Base-by-base conservation (phyloP, 1,140 invertebrate species). In the Caenorhabditis tropicalis region DNA sequence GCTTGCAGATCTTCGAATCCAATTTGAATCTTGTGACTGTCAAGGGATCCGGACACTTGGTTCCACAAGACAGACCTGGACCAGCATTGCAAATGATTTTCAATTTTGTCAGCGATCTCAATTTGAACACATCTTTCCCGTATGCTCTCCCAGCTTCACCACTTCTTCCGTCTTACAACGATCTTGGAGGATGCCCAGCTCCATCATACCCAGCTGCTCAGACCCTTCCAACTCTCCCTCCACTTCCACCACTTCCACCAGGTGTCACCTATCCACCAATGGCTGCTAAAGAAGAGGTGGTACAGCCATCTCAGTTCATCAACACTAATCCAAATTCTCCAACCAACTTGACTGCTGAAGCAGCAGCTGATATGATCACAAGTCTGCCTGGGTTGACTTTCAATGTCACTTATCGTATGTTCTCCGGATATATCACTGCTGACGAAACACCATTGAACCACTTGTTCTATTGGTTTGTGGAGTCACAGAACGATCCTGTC, bases 21-120 rank as follows among this genome's bases (percentile, higher is more conserved):
- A 84, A 84, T 24, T n/a, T 84, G 0, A 58, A 70, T 5, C 36
- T 84, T 21, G 79, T 84, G 1, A 84, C 83, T 27, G 83, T 84
- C 27, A 84, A 84, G 24, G 83, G 83, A 31, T 92, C 36, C 84
- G 93, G 93, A 79, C 93, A 93, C 88, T 93, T 93, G 92, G 93
- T 93, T 6, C 93, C 93, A 3, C 89, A 91, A 83, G 92, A 93
- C 87, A 91, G 91, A 85, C 92, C 93, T 58, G 88, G 87, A 16
- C 90, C 89, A 83, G 91, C 92, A 21, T 88, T 93, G 12, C 86
- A 91, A 70, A 91, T 92, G 89, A 88, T 92, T 56, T 87, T 82
- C n/a, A 89, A 86, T 46, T 92, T 92, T 43, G 39, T 87, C 27
- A 87, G 58, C 12, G 70, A 31, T 0, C 39, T 43, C 21, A 79